phyloP scores from a whole-genome alignment of 2,888 invertebrate species.

The Neoitamus cyanurus region DNA sequence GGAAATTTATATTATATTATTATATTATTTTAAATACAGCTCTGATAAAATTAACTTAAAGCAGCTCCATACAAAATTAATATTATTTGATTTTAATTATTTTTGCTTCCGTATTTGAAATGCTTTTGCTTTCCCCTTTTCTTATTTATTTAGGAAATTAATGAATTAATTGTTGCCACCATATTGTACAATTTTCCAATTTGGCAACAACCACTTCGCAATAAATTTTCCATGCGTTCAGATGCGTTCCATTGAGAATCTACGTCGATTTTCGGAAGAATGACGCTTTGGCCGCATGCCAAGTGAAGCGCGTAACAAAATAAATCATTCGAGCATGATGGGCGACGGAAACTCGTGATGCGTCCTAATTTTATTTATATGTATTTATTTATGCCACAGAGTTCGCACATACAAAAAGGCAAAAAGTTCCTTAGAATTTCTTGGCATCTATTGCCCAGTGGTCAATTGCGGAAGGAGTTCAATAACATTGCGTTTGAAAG shows the following conservation, averaged over 20 bases:
- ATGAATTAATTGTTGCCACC: too few species aligned
- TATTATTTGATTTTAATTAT: too few species aligned
- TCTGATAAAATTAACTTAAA: too few species aligned
- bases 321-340: background rate
- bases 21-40: too few species aligned
- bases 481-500: background rate
- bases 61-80: too few species aligned
- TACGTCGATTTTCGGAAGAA: conserved; percentile 10
- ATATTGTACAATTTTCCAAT: background rate
- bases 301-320: background rate
- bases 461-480: background rate
- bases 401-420: background rate
- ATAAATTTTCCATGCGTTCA: background rate
- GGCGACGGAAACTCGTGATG: background rate
- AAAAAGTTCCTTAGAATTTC: background rate
- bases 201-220: background rate
- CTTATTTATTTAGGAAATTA: too few species aligned
- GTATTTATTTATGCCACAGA: background rate
- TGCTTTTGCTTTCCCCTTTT: too few species aligned
- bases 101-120: too few species aligned
- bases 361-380: background rate
- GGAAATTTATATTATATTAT: too few species aligned
- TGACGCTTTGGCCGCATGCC: background rate
- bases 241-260: conserved; percentile 22
- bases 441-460: background rate